Conservation (phyloP, 2,113 vertebrate species). For the Machaerirhynchus nigripectus region DNA sequence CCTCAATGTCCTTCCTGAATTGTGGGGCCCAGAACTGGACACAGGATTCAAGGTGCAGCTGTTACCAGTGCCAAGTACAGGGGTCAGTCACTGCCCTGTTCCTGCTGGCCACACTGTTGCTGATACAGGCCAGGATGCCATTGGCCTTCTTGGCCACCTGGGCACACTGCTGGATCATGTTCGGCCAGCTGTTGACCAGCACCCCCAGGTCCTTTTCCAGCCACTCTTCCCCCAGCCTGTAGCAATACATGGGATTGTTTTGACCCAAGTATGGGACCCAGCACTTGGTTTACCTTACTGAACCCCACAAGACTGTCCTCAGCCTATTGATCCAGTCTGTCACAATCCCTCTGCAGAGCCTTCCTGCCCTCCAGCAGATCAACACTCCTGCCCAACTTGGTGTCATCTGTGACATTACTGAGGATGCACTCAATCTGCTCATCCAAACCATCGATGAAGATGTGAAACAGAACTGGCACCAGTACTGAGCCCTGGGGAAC, state of each 20-base stretch:
- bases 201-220: neutral
- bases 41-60: neutral
- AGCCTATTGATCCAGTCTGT: fast-evolving
- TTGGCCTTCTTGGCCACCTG: neutral
- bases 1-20: neutral
- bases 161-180: neutral
- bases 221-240: neutral
- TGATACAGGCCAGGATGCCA: neutral
- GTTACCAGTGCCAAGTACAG: neutral
- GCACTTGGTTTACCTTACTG: neutral
- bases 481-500: neutral
- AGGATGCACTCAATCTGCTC: neutral
- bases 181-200: neutral
- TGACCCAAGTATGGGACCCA: neutral
- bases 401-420: neutral
- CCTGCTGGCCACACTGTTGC: neutral
- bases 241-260: neutral
- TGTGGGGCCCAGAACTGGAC: neutral
- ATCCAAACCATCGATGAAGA: neutral
- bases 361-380: neutral
- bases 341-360: neutral
- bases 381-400: neutral
- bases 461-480: neutral
- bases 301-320: neutral
- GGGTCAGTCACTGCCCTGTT: neutral